Evolutionary conservation across 1,140 invertebrate species (phyloP).

Genomic region (Glomeris maerens): DNA sequence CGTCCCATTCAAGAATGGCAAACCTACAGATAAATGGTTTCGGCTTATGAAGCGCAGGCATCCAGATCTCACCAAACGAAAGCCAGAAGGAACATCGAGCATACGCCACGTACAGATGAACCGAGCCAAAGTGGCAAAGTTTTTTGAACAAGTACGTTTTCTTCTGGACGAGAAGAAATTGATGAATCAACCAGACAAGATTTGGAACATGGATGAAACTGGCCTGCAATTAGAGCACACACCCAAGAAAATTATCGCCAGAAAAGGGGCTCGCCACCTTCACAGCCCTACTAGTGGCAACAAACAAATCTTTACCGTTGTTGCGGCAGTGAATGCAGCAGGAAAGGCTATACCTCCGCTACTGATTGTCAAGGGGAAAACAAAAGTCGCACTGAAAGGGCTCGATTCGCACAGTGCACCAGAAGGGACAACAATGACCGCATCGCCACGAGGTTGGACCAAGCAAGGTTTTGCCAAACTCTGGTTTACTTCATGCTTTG

Average conservation of each 20-base stretch:
- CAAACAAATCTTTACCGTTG: conserved; percentile 6
- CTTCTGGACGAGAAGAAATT: neutral
- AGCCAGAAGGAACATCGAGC: neutral
- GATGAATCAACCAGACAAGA: neutral
- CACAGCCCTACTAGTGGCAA: conserved; percentile 7
- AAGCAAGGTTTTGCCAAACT: conserved; percentile 3
- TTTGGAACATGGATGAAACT: conserved; percentile 1
- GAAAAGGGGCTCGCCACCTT: conserved; percentile 6
- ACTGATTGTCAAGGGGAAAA: neutral
- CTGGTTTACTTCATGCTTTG: conserved; percentile 1
- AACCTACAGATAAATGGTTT: conserved; percentile 3
- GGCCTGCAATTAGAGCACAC: neutral
- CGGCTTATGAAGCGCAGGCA: neutral
- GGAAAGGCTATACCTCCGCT: conserved; percentile 1
- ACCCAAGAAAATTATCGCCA: conserved; percentile 3
- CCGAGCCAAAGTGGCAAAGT: neutral
- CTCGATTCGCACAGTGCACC: conserved; percentile 3
- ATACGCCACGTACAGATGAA: conserved; percentile 2
- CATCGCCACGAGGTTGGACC: conserved; percentile 1
- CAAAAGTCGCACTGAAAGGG: neutral
- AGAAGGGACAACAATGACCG: neutral
- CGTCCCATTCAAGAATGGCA: neutral
- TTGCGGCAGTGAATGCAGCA: conserved; percentile 2
- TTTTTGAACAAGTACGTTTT: neutral
- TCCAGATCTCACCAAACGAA: neutral